Percentiles rank a stretch among this genome's conserved stretches.
phyloP scores from a whole-genome alignment of 2,888 invertebrate species.

The Calliphora vomitoria region DNA sequence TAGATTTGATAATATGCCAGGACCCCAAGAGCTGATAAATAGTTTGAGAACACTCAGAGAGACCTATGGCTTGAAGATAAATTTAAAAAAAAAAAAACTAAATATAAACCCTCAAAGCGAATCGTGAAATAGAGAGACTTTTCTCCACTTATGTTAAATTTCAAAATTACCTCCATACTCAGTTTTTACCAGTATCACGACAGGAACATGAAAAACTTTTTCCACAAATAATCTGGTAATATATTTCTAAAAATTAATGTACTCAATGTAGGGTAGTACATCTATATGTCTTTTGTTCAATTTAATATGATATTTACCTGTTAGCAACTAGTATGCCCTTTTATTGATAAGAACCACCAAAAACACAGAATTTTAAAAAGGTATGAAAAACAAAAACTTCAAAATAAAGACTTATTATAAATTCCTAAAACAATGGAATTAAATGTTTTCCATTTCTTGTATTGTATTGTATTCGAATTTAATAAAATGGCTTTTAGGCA shows the following conservation, averaged over 20 bases:
- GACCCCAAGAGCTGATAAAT: too few species aligned
- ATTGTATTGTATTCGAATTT: conserved; percentile 10
- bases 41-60: too few species aligned
- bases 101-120: too few species aligned
- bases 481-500: conserved; percentile 4
- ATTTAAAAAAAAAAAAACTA: too few species aligned
- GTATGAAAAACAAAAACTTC: neutral
- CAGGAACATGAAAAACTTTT: too few species aligned
- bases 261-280: neutral
- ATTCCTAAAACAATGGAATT: conserved; percentile 49
- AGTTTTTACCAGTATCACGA: too few species aligned
- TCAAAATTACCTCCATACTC: too few species aligned
- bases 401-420: conserved; percentile 43
- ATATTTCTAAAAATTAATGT: neutral
- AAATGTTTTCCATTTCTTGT: conserved; percentile 16
- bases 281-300: neutral
- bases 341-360: neutral
- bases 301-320: neutral
- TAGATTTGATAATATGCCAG: too few species aligned
- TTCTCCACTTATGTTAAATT: too few species aligned
- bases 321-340: neutral
- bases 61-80: too few species aligned
- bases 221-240: too few species aligned
- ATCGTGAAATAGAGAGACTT: too few species aligned
- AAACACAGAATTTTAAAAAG: neutral